Conservation (phyloP, 2,888 invertebrate genomes). For the Tribolium freemani region DNA sequence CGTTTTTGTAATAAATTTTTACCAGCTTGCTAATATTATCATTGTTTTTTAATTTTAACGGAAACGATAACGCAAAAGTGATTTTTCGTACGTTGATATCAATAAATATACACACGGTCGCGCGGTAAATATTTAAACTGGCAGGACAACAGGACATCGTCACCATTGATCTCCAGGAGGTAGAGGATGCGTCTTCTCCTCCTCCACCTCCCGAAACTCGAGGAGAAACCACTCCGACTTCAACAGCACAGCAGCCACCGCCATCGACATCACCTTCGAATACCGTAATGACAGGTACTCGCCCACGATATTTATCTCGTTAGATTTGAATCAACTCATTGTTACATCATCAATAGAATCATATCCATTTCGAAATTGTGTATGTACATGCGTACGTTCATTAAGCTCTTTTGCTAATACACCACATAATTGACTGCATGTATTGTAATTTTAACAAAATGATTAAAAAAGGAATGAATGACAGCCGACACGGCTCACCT, state of each 20-base stretch:
- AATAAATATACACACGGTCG: conserved; percentile 13
- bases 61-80: background rate
- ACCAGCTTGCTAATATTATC: conserved; percentile 46
- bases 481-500: background rate
- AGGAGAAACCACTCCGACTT: conserved; percentile 55
- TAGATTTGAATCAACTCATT: conserved; percentile 22
- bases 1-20: conserved; percentile 59
- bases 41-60: background rate
- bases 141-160: conserved; percentile 64
- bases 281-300: conserved; percentile 67
- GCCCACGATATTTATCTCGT: conserved; percentile 11
- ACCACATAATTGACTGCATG: background rate
- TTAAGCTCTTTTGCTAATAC: background rate
- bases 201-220: conserved; percentile 59
- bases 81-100: background rate
- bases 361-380: background rate
- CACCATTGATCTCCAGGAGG: conserved; percentile 66
- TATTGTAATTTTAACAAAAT: background rate
- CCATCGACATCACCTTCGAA: conserved; percentile 64
- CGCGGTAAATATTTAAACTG: conserved; percentile 60
- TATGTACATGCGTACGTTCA: background rate
- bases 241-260: conserved; percentile 56
- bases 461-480: background rate
- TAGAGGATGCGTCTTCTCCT: conserved; percentile 61
- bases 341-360: conserved; percentile 8